Conservation (phyloP, 2,888 invertebrate species). For the Autographa pulchrina region DNA sequence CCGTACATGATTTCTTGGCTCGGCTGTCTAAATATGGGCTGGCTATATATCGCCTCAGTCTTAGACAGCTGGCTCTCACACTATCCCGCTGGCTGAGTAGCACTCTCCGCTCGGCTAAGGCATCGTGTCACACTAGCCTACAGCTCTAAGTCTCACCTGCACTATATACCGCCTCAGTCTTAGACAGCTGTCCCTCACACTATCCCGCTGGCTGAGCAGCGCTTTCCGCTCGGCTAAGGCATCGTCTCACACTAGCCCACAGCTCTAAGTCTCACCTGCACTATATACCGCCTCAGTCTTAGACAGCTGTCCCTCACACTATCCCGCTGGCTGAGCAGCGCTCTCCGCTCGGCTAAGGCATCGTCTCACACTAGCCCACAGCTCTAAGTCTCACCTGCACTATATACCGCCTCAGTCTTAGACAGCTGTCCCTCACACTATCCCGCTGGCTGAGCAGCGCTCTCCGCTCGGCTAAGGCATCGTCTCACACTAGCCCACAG, state of each 20-base stretch:
- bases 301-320: not conserved
- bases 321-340: not conserved
- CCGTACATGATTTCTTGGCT: too few species aligned
- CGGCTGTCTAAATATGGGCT: too few species aligned
- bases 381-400: constrained; percentile 63
- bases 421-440: constrained; percentile 62
- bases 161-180: constrained; percentile 69
- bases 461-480: not conserved
- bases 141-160: constrained; percentile 61
- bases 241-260: constrained; percentile 47
- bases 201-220: not conserved
- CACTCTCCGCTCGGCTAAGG: constrained; percentile 7
- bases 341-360: too few species aligned
- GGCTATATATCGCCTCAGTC: too few species aligned
- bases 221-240: constrained; percentile 56
- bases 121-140: too few species aligned
- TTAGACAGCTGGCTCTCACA: too few species aligned
- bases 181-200: constrained; percentile 58
- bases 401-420: constrained; percentile 68
- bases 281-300: not conserved
- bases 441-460: constrained; percentile 62
- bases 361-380: too few species aligned
- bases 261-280: constrained; percentile 50
- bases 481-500: too few species aligned
- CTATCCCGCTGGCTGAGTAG: not conserved